Percentiles rank a stretch among this genome's conserved stretches.
Conservation (phyloP, 2,888 invertebrate species). For the Didymodactylos carnosus region DNA sequence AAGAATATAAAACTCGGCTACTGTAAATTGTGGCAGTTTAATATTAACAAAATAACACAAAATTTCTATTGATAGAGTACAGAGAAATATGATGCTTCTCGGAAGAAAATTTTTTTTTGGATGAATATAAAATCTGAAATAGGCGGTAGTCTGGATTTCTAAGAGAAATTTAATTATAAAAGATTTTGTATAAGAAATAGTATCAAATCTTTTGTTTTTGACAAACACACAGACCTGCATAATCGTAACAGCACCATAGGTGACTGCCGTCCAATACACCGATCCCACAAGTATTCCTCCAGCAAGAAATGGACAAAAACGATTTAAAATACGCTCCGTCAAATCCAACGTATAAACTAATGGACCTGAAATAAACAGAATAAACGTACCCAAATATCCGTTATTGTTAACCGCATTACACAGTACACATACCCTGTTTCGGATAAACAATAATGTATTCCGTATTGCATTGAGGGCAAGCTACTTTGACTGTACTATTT, state of each 20-base stretch:
- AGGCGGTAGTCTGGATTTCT: no score
- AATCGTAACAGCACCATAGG: constrained; percentile 83
- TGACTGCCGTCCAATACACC: constrained; percentile 88
- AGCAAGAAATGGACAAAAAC: constrained; percentile 75
- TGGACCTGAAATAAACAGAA: constrained; percentile 40
- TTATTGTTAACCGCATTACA: background rate
- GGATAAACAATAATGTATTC: constrained; percentile 86
- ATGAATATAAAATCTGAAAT: no score
- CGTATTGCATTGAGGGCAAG: constrained; percentile 46
- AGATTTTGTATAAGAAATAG: background rate
- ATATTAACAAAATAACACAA: no score
- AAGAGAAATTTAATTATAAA: background rate
- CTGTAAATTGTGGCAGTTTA: no score
- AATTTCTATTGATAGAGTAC: no score
- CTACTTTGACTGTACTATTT: constrained; percentile 44
- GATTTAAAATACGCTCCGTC: constrained; percentile 66
- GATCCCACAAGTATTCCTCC: constrained; percentile 82
- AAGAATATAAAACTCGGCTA: no score
- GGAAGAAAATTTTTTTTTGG: no score
- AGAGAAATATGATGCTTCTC: no score
- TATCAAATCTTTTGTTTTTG: constrained; percentile 12
- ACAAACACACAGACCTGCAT: no score
- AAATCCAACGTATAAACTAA: constrained; percentile 65
- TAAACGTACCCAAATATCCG: no score
- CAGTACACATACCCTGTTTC: constrained; percentile 49